Percentiles rank a stretch among this genome's conserved stretches.
Conservation (phyloP, 2,797 vertebrate species). For the Alca torda region DNA sequence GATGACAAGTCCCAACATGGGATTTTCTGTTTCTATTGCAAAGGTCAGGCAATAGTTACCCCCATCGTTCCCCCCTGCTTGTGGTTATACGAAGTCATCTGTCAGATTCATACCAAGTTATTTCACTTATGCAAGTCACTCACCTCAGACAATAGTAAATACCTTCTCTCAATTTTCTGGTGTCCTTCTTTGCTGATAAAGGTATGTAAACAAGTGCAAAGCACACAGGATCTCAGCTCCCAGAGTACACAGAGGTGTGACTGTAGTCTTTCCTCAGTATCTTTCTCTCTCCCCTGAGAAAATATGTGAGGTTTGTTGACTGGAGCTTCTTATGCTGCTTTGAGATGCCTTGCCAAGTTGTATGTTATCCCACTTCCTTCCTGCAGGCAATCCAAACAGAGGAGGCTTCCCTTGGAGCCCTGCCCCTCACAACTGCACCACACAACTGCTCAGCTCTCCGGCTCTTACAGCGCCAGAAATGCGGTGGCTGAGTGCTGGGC, state of each 20-base stretch:
- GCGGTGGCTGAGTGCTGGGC: not conserved
- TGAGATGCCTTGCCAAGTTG: slow-evolving; percentile 12
- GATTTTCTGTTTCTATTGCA: not conserved
- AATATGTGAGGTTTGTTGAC: not conserved
- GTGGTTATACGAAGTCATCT: not conserved
- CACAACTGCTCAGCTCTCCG: not conserved
- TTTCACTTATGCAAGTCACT: not conserved
- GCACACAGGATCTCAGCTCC: slow-evolving; percentile 14
- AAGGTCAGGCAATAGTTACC: not conserved
- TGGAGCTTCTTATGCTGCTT: not conserved
- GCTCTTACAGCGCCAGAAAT: not conserved
- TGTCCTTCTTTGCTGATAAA: not conserved
- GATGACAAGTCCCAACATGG: not conserved
- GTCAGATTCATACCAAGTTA: not conserved
- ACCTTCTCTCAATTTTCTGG: not conserved
- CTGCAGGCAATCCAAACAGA: slow-evolving; percentile 10
- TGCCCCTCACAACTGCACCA: not conserved
- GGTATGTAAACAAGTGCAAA: slow-evolving; percentile 2
- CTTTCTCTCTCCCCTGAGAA: not conserved
- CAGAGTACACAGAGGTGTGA: slow-evolving; percentile 29
- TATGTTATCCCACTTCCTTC: slow-evolving; percentile 23
- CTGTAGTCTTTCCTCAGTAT: not conserved
- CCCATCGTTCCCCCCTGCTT: not conserved
- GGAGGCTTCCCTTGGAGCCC: slow-evolving; percentile 16
- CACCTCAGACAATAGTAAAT: not conserved